phyloP scores from a whole-genome alignment of 2,113 vertebrate species.

The Craseonycteris thonglongyai region DNA sequence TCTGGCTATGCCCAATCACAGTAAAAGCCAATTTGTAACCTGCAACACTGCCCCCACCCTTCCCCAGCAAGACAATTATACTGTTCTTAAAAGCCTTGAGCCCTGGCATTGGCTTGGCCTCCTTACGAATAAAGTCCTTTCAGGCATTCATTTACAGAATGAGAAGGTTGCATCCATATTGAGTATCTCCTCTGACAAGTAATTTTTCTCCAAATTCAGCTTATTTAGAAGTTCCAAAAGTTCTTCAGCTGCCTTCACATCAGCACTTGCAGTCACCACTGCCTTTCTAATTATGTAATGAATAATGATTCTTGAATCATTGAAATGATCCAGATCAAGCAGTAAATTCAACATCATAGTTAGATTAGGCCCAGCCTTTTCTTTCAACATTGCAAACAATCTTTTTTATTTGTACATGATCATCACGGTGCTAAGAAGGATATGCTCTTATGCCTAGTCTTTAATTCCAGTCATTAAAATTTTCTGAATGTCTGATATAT shows the following conservation, averaged over 20 bases:
- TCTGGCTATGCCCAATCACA: neutral
- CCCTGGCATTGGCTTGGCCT: neutral
- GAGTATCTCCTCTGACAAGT: neutral
- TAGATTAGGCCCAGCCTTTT: neutral
- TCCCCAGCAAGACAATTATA: neutral
- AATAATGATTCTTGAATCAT: neutral
- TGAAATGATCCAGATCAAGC: neutral
- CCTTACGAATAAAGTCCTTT: neutral
- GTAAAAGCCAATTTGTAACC: no score
- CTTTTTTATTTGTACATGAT: neutral
- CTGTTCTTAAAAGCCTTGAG: neutral
- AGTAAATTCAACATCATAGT: neutral
- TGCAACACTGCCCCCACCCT: neutral
- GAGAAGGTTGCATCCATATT: neutral
- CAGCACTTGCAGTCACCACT: no score
- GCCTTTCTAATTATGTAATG: neutral
- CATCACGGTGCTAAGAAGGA: neutral
- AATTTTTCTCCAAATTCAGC: neutral
- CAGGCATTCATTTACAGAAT: neutral
- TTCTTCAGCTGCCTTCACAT: neutral
- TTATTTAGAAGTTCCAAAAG: neutral
- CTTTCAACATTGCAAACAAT: neutral
- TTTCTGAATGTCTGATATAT: neutral
- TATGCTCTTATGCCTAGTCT: neutral
- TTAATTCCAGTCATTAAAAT: neutral